Base-by-base conservation (phyloP, 2,113 vertebrate genomes). In the Probosciger aterrimus region DNA sequence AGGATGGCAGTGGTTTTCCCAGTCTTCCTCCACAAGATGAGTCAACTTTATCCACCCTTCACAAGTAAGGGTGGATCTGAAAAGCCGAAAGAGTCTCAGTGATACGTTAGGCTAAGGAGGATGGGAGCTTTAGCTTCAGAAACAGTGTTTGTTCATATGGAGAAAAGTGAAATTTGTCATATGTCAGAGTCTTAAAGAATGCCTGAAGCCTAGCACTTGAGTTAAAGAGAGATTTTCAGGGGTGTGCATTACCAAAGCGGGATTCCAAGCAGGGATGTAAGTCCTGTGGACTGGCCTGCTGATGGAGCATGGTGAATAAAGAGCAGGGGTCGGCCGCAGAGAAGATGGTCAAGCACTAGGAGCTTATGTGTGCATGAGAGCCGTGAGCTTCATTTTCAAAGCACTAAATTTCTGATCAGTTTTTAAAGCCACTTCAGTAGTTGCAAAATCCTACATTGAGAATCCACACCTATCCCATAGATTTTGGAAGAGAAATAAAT, bases 301-400 rank as follows among this genome's bases (percentile, higher is more conserved):
- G 52, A n/a, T 6, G n/a, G 15, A 31, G 9, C 15, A 43, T 0
- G 0, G n/a, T 33, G 41, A 74, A 33, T 12, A 37, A 46, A 44
- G 46, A 49, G 49, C 23, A 83, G 13, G 11, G 22, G 11, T 6
- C 0, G 0, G 71, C 53, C 14, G 14, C 0, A 57, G 63, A n/a
- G 49, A 62, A 65, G 37, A 50, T 8, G 14, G 83, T 15, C 64
- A 73, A 59, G 27, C 57, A 33, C 31, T 64, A 53, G 17, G 49
- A 33, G 13, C 39, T 79, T n/a, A 10, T 8, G 31, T 1, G 7
- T 24, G 37, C 25, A 13, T 7, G 64, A 47, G 39, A 87, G 52
- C 91, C 28, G n/a, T 20, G 24, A 82, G 24, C 24, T 90, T 83
- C 23, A 27, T 86, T 93, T 90, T 83, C 59, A 75, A 22, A 31